A percentile compares a stretch with the other conserved stretches of the same genome.
Evolutionary conservation across 1,140 invertebrate genomes (phyloP).

Genomic region (Lasioglossum baleicum): DNA sequence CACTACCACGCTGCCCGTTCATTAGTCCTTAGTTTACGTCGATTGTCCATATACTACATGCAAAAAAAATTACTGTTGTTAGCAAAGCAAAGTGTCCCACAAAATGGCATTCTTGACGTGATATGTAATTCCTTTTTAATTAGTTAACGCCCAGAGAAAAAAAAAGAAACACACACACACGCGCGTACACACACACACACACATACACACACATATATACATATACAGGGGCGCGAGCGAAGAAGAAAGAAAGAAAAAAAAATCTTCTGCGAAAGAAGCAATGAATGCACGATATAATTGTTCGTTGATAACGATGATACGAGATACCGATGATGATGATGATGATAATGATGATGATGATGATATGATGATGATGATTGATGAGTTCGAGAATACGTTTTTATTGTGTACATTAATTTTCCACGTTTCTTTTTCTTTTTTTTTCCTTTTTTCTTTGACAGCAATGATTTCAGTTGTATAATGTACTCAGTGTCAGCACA

Average conservation of each 20-base stretch:
- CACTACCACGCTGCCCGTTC: constrained; percentile 76
- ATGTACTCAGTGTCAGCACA: constrained; percentile 79
- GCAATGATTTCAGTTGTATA: constrained; percentile 75
- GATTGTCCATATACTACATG: constrained; percentile 75
- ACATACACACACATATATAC: no score
- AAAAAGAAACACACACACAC: no score
- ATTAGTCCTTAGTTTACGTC: constrained; percentile 79
- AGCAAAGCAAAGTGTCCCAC: constrained; percentile 70
- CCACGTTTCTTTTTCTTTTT: constrained; percentile 63
- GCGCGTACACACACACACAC: no score
- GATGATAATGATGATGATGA: no score
- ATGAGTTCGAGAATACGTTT: constrained; percentile 70
- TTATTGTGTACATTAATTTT: constrained; percentile 78
- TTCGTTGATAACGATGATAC: constrained; percentile 15
- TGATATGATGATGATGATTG: constrained; percentile 56
- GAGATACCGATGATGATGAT: no score
- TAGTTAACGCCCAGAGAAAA: constrained; percentile 52
- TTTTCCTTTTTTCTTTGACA: constrained; percentile 58
- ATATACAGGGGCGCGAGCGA: constrained; percentile 24
- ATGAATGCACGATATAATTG: constrained; percentile 47
- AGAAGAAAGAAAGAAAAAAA: constrained; percentile 49
- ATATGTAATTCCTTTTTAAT: constrained; percentile 67
- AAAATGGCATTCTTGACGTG: constrained; percentile 71
- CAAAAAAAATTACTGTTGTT: constrained; percentile 76
- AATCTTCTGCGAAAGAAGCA: constrained; percentile 52